These are phyloP conservation scores for Gallinago solitaria DNA, from an alignment of 2,797 vertebrate species.

Conservation along the genomic window DNA sequence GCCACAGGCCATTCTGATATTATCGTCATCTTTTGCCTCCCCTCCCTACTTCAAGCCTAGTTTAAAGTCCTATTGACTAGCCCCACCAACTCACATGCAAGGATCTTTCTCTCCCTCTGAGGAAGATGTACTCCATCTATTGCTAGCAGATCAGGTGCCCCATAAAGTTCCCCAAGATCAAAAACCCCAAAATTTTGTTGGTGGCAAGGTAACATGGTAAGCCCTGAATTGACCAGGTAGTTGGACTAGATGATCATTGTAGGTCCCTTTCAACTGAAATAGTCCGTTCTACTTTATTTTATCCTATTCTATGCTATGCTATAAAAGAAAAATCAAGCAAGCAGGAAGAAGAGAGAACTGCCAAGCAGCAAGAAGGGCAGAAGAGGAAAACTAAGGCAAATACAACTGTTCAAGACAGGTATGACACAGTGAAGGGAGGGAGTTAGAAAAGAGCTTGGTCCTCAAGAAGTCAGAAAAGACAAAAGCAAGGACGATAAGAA, in stretches of 20 bases:
- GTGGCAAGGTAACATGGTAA: not conserved
- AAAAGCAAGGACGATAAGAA: not conserved
- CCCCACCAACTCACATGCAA: too few relatives aligned
- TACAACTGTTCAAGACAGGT: not conserved
- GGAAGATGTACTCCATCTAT: too few relatives aligned
- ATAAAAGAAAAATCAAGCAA: not conserved
- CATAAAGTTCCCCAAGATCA: too few relatives aligned
- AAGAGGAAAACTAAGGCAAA: not conserved
- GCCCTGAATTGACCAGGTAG: not conserved
- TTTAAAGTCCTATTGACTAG: too few relatives aligned
- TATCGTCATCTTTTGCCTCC: too few relatives aligned
- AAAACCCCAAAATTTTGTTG: too few relatives aligned
- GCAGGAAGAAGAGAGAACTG: not conserved
- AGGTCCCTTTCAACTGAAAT: not conserved
- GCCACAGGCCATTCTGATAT: too few relatives aligned
- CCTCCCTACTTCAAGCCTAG: too few relatives aligned
- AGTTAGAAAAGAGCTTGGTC: not conserved
- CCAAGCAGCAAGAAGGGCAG: not conserved
- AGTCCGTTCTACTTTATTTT: not conserved
- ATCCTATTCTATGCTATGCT: not conserved
- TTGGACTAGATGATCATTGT: not conserved
- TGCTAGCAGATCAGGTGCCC: too few relatives aligned
- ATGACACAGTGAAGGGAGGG: not conserved
- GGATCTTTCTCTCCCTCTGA: too few relatives aligned
- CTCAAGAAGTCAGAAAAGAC: not conserved